These are phyloP conservation scores for Neosilurus mollespiculum DNA, from an alignment of 2,797 vertebrate species.

Conservation along the genomic window DNA sequence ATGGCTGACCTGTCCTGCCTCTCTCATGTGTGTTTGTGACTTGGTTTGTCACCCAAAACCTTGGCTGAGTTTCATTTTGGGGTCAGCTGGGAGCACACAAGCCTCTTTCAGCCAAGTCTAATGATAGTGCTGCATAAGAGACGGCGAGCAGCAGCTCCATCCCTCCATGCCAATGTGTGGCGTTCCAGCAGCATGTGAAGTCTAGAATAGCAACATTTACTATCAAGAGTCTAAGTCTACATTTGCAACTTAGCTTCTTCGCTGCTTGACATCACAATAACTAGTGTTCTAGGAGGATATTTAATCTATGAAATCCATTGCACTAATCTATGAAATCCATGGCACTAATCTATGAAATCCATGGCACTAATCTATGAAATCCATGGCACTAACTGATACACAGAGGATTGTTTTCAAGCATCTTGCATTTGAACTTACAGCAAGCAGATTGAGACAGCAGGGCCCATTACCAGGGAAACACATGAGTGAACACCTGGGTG, in stretches of 20 bases:
- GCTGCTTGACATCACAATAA: neutral
- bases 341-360: too few relatives aligned
- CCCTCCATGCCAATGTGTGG: slow-evolving; percentile 43
- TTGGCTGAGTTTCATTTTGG: slow-evolving; percentile 56
- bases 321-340: neutral
- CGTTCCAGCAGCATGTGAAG: slow-evolving; percentile 31
- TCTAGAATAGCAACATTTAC: slow-evolving; percentile 12
- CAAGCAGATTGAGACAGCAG: slow-evolving; percentile 39
- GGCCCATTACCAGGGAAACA: slow-evolving; percentile 49
- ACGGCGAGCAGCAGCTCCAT: slow-evolving; percentile 18
- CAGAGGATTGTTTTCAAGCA: slow-evolving; percentile 19
- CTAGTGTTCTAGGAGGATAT: neutral
- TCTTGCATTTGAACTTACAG: slow-evolving; percentile 42
- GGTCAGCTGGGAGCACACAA: slow-evolving; percentile 57
- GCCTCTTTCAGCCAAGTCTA: slow-evolving; percentile 57
- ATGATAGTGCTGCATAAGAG: slow-evolving; percentile 40
- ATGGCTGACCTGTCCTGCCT: slow-evolving; percentile 58
- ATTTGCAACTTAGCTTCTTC: neutral
- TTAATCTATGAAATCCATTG: neutral
- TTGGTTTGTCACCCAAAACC: slow-evolving; percentile 69
- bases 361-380: too few relatives aligned
- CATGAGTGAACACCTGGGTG: slow-evolving; percentile 59
- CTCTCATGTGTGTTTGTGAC: slow-evolving; percentile 50
- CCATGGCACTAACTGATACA: too few relatives aligned
- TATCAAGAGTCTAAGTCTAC: neutral